phyloP scores from a whole-genome alignment of 2,797 vertebrate species.

The Hydrophis major region DNA sequence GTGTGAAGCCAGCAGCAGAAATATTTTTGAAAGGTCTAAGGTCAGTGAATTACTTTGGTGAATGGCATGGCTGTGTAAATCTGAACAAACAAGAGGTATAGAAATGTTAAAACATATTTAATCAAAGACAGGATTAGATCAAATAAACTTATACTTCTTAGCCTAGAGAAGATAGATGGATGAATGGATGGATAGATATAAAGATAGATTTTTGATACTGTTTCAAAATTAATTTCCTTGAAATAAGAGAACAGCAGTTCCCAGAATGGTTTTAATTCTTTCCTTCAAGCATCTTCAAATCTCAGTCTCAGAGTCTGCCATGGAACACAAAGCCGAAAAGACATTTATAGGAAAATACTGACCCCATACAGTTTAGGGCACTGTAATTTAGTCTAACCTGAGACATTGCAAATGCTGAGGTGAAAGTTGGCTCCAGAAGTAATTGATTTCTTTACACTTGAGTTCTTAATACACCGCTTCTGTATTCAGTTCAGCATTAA shows the following conservation, averaged over 20 bases:
- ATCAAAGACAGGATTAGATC: background rate
- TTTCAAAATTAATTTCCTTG: slow-evolving; percentile 4
- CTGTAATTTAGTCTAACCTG: slow-evolving; percentile 31
- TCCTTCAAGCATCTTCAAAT: slow-evolving; percentile 3
- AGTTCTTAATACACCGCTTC: slow-evolving; percentile 5
- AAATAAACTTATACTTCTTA: background rate
- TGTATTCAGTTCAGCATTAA: slow-evolving; percentile 23
- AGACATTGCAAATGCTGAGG: slow-evolving; percentile 10
- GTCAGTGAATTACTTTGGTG: background rate
- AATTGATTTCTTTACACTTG: slow-evolving; percentile 35
- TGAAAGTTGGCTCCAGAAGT: slow-evolving; percentile 21
- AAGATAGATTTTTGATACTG: background rate
- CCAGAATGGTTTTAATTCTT: slow-evolving; percentile 13
- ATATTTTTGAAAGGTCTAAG: no score
- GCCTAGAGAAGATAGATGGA: background rate
- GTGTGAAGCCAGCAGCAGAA: background rate
- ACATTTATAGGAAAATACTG: slow-evolving; percentile 8
- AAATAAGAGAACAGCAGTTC: slow-evolving; percentile 14
- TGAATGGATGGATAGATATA: background rate
- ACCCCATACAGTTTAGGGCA: slow-evolving; percentile 13
- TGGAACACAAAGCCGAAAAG: background rate
- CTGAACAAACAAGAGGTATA: background rate
- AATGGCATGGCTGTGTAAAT: background rate
- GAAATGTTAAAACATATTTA: background rate
- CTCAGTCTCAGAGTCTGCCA: background rate